Evolutionary conservation across 2,113 vertebrate genomes (phyloP).

Genomic region (Scomber japonicus): DNA sequence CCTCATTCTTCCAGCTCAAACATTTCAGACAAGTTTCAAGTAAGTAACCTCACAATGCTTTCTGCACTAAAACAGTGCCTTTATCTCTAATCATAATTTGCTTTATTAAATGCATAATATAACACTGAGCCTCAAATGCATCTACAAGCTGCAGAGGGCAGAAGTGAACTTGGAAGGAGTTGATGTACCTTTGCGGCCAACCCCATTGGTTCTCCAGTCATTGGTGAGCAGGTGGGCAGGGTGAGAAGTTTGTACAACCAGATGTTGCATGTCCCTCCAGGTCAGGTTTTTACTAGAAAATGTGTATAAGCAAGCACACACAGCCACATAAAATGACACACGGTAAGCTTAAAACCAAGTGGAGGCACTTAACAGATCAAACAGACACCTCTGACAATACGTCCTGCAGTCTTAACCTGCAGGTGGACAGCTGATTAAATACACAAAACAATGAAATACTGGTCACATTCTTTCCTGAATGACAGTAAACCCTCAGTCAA

Average conservation of each 20-base stretch:
- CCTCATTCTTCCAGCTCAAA: conserved; percentile 7
- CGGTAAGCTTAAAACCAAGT: conserved; percentile 28
- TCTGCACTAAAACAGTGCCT: neutral
- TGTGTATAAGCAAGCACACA: conserved; percentile 22
- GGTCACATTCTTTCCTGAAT: conserved; percentile 2
- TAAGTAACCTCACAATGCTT: neutral
- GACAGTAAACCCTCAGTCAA: conserved; percentile 13
- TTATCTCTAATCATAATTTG: conserved; percentile 6
- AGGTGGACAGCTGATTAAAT: conserved; percentile 54
- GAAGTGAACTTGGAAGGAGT: conserved; percentile 14
- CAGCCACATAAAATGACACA: neutral
- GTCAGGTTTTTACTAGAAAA: conserved; percentile 93
- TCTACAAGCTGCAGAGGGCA: conserved; percentile 22
- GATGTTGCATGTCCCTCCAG: conserved; percentile 99
- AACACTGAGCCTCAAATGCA: conserved; percentile 11
- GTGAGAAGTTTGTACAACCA: conserved; percentile 95
- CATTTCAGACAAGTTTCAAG: conserved; percentile 8
- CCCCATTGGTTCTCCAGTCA: conserved; percentile 95
- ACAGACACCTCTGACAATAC: conserved; percentile 23
- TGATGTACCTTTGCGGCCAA: conserved; percentile 93
- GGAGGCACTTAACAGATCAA: conserved; percentile 47
- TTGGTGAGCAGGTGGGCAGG: conserved; percentile 93
- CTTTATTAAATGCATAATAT: conserved; percentile 24
- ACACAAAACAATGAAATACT: conserved; percentile 24
- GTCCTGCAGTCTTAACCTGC: conserved; percentile 20